Conservation (phyloP, 2,797 vertebrate genomes). For the Carduelis carduelis region DNA sequence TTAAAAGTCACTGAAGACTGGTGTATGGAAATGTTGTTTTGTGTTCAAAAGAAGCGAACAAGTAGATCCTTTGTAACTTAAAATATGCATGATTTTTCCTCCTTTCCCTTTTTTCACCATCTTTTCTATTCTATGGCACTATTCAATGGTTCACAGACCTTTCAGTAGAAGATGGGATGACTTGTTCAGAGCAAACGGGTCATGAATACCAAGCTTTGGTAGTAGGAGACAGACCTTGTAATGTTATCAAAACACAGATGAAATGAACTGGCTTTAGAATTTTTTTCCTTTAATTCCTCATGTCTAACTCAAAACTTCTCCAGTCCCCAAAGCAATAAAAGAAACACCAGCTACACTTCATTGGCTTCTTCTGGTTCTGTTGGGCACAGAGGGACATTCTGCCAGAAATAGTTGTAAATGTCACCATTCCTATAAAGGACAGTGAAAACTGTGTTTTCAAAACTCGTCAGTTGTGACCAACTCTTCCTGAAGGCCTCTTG, state of each 20-base stretch:
- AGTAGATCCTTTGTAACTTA: background rate
- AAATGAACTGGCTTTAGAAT: background rate
- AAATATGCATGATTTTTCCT: background rate
- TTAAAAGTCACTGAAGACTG: background rate
- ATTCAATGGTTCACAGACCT: background rate
- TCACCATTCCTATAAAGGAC: background rate
- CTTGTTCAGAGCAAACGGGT: background rate
- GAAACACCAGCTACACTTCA: background rate
- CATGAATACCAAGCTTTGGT: background rate
- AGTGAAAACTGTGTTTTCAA: background rate
- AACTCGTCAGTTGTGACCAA: background rate
- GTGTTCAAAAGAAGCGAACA: background rate
- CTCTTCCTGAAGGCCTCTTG: background rate
- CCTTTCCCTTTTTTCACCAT: background rate
- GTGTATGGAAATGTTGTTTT: background rate
- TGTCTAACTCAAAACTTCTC: background rate
- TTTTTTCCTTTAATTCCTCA: background rate
- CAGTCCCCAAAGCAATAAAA: background rate
- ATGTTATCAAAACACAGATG: background rate
- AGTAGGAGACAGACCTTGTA: background rate
- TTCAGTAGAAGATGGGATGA: background rate
- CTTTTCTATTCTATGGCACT: background rate
- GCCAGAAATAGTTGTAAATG: background rate
- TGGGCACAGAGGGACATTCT: background rate
- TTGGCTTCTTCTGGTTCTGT: background rate